Conservation (phyloP, 2,797 vertebrate genomes). For the Enteromius argenteus region DNA sequence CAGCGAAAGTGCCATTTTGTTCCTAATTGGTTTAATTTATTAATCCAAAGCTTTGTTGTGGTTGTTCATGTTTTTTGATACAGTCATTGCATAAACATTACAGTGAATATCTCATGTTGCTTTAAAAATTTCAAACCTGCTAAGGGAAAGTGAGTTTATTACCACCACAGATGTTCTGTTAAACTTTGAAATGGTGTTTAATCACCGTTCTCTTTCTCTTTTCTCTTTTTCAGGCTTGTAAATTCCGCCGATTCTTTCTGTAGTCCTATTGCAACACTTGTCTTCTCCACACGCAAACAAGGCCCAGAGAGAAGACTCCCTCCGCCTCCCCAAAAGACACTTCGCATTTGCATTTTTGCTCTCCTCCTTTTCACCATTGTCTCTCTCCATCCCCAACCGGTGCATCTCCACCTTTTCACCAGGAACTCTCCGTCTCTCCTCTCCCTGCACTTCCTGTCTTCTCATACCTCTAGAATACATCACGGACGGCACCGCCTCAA, state of each 20-base stretch:
- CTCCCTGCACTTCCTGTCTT: slow-evolving; percentile 40
- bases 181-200: slow-evolving; percentile 4
- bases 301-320: slow-evolving; percentile 69
- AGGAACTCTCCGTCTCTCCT: slow-evolving; percentile 2
- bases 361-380: slow-evolving; percentile 1
- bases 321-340: slow-evolving; percentile 32
- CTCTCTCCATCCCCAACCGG: slow-evolving; percentile 27
- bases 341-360: slow-evolving; percentile 48
- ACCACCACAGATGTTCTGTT: slow-evolving; percentile 10
- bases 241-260: slow-evolving; percentile 73
- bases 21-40: slow-evolving; percentile 40
- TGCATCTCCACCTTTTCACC: slow-evolving; percentile 7
- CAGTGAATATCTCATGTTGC: not conserved
- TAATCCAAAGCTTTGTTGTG: slow-evolving; percentile 23
- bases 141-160: not conserved
- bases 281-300: slow-evolving; percentile 69
- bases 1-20: slow-evolving; percentile 15
- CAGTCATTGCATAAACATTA: slow-evolving; percentile 17
- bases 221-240: slow-evolving; percentile 76
- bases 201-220: slow-evolving; percentile 9
- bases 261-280: slow-evolving; percentile 76
- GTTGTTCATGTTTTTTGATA: slow-evolving; percentile 16
- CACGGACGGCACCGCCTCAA: slow-evolving; percentile 47
- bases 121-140: not conserved
- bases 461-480: slow-evolving; percentile 48